Percentiles rank a stretch among this genome's conserved stretches.
Conservation (phyloP, 2,888 invertebrate species). For the Sepiola atlantica region DNA sequence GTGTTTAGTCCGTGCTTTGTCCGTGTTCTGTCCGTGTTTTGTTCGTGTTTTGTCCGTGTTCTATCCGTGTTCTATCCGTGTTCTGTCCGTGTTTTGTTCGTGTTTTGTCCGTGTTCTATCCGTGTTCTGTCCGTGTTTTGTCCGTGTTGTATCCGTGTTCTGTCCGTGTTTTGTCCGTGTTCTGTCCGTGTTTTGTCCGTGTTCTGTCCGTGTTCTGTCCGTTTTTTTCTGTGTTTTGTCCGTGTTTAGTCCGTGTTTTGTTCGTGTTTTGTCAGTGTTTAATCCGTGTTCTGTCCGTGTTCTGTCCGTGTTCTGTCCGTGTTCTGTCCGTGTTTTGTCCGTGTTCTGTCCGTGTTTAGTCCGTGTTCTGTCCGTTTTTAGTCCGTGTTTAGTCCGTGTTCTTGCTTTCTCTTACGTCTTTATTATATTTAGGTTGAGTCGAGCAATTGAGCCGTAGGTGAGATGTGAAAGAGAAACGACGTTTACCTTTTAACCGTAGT, state of each 20-base stretch:
- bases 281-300: no score
- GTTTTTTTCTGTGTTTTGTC: no score
- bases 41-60: background rate
- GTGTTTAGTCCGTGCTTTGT: background rate
- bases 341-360: background rate
- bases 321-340: background rate
- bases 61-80: no score
- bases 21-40: background rate
- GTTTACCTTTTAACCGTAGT: background rate
- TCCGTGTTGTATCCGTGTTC: no score
- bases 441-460: background rate
- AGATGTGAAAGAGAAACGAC: background rate
- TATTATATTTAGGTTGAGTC: background rate
- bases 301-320: background rate
- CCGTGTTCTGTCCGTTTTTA: no score
- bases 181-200: background rate
- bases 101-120: background rate
- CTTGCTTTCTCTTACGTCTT: background rate
- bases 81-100: background rate
- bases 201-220: no score
- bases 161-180: background rate
- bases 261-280: no score
- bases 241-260: background rate
- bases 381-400: background rate
- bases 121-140: background rate